phyloP scores from a whole-genome alignment of 2,797 vertebrate species.

The Eremophila alpestris region DNA sequence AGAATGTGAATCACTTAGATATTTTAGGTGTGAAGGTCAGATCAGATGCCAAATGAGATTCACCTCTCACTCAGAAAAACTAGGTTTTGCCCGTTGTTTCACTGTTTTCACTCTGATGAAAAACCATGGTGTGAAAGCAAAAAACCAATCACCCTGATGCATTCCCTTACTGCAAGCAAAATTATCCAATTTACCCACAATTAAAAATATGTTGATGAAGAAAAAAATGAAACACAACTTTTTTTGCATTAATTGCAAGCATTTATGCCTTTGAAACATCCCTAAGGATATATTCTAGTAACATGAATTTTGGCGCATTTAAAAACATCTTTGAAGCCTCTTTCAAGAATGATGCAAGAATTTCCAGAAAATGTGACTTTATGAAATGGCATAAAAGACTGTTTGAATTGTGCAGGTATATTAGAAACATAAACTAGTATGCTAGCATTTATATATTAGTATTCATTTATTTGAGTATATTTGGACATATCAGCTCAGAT shows the following conservation, averaged over 20 bases:
- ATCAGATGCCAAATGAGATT: not conserved
- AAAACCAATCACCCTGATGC: not conserved
- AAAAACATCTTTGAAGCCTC: not conserved
- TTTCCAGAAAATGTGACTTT: not conserved
- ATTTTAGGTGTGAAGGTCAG: not conserved
- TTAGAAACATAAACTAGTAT: not conserved
- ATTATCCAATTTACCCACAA: not conserved
- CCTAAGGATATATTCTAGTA: not conserved
- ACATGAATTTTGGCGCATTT: not conserved
- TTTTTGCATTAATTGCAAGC: not conserved
- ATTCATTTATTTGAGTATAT: not conserved
- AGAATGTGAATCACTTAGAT: not conserved
- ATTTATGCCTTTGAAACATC: not conserved
- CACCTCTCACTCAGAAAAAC: not conserved
- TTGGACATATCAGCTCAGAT: not conserved
- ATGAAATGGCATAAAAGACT: not conserved
- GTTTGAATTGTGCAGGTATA: not conserved
- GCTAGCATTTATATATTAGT: not conserved
- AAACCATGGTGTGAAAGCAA: not conserved
- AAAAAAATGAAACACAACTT: rapidly evolving
- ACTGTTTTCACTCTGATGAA: not conserved
- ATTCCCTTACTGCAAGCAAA: not conserved
- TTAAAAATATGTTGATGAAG: not conserved
- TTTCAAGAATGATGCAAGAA: not conserved
- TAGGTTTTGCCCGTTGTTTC: not conserved